These are phyloP conservation scores for Pseudomugil gertrudae DNA, from an alignment of 2,797 vertebrate genomes.

Conservation along the genomic window DNA sequence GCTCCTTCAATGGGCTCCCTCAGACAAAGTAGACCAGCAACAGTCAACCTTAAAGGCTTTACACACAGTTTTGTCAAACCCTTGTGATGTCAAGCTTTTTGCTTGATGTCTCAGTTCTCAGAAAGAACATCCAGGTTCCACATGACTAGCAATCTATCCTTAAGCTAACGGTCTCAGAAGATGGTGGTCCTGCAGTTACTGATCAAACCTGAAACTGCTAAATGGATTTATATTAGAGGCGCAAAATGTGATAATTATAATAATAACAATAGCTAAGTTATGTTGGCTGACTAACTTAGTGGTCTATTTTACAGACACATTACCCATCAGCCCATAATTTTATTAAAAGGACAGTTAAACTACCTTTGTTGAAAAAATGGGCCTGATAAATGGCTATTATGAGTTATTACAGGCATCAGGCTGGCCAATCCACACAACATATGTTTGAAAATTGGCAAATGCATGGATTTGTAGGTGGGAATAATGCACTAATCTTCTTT, in stretches of 20 bases:
- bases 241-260: background rate
- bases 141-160: constrained; percentile 11
- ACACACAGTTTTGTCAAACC: constrained; percentile 38
- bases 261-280: background rate
- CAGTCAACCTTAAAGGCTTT: constrained; percentile 39
- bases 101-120: constrained; percentile 33
- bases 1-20: constrained; percentile 25
- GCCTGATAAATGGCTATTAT: background rate
- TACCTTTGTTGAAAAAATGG: background rate
- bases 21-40: constrained; percentile 38
- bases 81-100: constrained; percentile 43
- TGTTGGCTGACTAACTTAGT: background rate
- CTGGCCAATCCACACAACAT: background rate
- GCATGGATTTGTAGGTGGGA: background rate
- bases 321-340: background rate
- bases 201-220: constrained; percentile 18
- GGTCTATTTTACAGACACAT: background rate
- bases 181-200: background rate
- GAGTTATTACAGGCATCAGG: background rate
- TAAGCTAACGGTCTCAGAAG: constrained; percentile 36
- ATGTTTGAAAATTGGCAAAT: too few relatives aligned
- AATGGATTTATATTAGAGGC: background rate
- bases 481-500: background rate
- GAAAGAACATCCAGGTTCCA: constrained; percentile 49
- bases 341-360: background rate